Evolutionary conservation across 2,797 vertebrate species (phyloP), one percentile per base, ranked within the genome.

Genomic region (Protosalanx chinensis): DNA sequence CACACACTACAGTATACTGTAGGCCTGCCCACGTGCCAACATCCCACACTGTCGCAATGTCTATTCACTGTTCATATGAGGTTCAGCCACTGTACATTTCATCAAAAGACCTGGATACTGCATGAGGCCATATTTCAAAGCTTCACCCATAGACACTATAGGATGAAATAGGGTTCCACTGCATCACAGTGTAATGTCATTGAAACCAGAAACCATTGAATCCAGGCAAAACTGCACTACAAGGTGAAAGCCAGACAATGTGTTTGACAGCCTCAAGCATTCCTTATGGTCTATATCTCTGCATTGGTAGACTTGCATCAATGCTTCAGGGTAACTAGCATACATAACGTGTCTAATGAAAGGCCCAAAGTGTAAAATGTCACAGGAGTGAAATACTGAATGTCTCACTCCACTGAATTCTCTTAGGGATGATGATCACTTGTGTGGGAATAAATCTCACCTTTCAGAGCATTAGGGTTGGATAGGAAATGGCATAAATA

Each of bases 401-500:
- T 27, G 76, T 73, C 73, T 56, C 67, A 61, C 74, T 80, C 73
- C 57, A 61, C 68, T 78, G 80, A 73, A 78, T 82, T 85, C 73
- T 73, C 79, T 61, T 63, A 49, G 72, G 63, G 67, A 74, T 76
- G 81, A 81, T 76, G 77, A 68, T 71, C 51, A 67, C 75, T 18
- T 71, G 73, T 53, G 68, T 75, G 49, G 71, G 41, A 72, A 86
- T 87, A 87, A 88, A 89, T 88, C 86, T 84, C 72, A 66, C 60
- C 79, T 81, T 82, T 85, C 84, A 79, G 67, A 70, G 85, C 77
- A 89, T 89, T 84, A 86, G 76, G 53, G 79, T 70, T 67, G 77
- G 68, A 73, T 76, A 68, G 46, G 67, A 73, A 76, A 62, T 7
- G 62, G 63, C 56, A 81, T 84, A 81, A 86, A 87, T 86, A 86